Percentiles rank a stretch among this genome's conserved stretches.
Evolutionary conservation across 1,140 invertebrate genomes (phyloP).

Genomic region (Cryptotermes secundus): DNA sequence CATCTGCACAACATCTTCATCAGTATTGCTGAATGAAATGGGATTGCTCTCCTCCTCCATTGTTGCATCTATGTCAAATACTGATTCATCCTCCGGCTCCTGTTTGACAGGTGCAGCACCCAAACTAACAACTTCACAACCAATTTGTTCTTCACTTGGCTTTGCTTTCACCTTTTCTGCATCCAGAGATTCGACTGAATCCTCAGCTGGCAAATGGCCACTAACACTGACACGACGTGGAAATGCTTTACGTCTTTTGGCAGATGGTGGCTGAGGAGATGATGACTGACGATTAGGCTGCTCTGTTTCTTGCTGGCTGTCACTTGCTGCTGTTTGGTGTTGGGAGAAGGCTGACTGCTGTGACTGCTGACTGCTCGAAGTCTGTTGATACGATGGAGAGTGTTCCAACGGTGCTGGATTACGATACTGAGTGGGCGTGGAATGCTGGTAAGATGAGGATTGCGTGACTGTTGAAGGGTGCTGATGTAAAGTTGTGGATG

Average conservation of each 20-base stretch:
- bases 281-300: not conserved
- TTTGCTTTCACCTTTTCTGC: not conserved
- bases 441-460: not conserved
- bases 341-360: too few relatives aligned
- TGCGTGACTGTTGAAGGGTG: too few relatives aligned
- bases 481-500: not conserved
- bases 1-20: not conserved
- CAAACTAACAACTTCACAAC: not conserved
- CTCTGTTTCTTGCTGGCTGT: not conserved
- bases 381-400: not conserved
- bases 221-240: not conserved
- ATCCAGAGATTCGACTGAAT: not conserved
- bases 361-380: not conserved
- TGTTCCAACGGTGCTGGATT: too few relatives aligned
- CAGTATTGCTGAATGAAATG: not conserved
- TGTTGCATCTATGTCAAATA: not conserved
- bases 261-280: not conserved
- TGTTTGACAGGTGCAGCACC: not conserved
- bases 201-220: not conserved
- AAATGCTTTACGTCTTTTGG: slow-evolving; percentile 1
- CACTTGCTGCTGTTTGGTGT: not conserved
- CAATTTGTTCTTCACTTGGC: not conserved
- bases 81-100: not conserved
- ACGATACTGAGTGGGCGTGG: not conserved
- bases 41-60: not conserved